Evolutionary conservation across 2,113 vertebrate genomes (phyloP).

Genomic region (Saimiri boliviensis): DNA sequence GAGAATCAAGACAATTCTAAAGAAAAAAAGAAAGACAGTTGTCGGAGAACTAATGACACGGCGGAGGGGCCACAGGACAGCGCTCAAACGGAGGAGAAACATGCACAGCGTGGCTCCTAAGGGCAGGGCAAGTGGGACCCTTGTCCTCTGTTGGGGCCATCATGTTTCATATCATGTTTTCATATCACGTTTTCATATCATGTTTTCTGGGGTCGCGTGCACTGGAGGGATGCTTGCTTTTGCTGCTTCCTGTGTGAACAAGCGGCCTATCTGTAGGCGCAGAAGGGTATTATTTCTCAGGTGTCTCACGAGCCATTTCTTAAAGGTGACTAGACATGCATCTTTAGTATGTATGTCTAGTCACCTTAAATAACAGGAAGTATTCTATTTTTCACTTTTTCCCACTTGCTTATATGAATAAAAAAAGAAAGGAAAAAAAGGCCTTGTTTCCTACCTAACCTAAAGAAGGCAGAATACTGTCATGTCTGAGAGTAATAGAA

Average conservation of each 20-base stretch:
- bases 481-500: not conserved
- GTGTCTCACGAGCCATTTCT: not conserved
- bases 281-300: not conserved
- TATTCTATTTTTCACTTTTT: not conserved
- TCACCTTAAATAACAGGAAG: not conserved
- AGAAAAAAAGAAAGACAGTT: not conserved
- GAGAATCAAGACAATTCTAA: not conserved
- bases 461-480: not conserved
- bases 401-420: not conserved
- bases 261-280: accelerated
- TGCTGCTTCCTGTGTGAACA: not conserved
- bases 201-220: not conserved
- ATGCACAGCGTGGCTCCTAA: accelerated
- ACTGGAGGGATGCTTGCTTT: accelerated
- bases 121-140: not conserved
- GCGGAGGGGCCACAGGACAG: not conserved
- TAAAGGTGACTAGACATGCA: not conserved
- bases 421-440: not conserved
- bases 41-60: not conserved
- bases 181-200: too few relatives aligned
- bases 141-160: not conserved
- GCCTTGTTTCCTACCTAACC: not conserved
- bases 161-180: not conserved
- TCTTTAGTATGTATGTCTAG: too few relatives aligned
- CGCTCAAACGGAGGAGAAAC: not conserved